A percentile compares a stretch with the other conserved stretches of the same genome.
Evolutionary conservation across 1,140 invertebrate species (phyloP).

Genomic region (Hylaeus anthracinus): DNA sequence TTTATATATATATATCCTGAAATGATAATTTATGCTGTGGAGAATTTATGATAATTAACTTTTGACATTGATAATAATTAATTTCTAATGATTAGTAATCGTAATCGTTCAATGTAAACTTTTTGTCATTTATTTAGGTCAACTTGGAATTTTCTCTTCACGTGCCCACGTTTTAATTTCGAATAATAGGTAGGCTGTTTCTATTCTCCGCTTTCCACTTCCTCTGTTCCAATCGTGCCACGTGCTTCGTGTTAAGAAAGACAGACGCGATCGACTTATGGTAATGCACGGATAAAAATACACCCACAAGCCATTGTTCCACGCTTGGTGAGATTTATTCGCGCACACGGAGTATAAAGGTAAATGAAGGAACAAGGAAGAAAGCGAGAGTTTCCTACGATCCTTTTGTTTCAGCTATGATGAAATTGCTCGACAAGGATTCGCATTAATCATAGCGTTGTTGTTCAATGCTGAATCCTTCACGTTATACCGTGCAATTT

Average conservation of each 20-base stretch:
- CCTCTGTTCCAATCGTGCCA: conserved; percentile 16
- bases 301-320: conserved; percentile 62
- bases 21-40: no score
- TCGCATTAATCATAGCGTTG: conserved; percentile 16
- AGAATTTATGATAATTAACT: no score
- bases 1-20: no score
- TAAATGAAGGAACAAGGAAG: conserved; percentile 32
- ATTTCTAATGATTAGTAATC: no score
- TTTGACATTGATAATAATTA: no score
- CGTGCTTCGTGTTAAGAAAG: conserved; percentile 43
- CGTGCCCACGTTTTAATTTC: conserved; percentile 34
- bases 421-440: conserved; percentile 25
- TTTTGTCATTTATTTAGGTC: not conserved
- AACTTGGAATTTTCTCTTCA: conserved; percentile 1
- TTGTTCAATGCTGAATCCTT: conserved; percentile 5
- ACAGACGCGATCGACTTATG: conserved; percentile 64
- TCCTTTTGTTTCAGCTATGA: conserved; percentile 21
- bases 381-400: conserved; percentile 14
- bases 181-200: conserved; percentile 32
- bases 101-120: not conserved
- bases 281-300: conserved; percentile 66
- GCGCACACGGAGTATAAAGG: conserved; percentile 35
- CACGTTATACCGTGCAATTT: not conserved
- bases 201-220: conserved; percentile 3
- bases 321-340: conserved; percentile 49